A percentile compares a stretch with the other conserved stretches of the same genome.
phyloP scores from a whole-genome alignment of 2,888 invertebrate genomes.

The Flexamia atlantica region DNA sequence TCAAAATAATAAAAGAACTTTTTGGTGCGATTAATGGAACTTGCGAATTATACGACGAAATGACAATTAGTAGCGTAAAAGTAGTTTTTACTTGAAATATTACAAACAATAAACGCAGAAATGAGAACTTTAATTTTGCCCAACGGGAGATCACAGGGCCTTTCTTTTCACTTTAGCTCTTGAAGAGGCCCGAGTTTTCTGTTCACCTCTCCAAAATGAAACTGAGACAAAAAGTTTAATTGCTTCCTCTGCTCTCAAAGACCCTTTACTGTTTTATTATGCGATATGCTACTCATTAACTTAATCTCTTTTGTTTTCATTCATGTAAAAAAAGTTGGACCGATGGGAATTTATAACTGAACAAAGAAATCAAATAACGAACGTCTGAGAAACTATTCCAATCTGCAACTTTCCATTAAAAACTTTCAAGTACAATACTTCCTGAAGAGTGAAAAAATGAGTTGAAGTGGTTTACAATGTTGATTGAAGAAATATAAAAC shows the following conservation, averaged over 20 bases:
- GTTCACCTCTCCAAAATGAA: slow-evolving; percentile 29
- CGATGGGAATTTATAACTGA: not conserved
- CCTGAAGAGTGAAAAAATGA: no score
- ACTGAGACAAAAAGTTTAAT: slow-evolving; percentile 42
- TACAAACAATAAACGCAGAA: slow-evolving; percentile 12
- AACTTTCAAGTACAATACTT: not conserved
- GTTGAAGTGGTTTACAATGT: no score
- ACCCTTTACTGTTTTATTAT: slow-evolving; percentile 43
- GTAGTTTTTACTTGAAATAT: no score
- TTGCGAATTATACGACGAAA: no score
- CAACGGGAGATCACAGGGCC: not conserved
- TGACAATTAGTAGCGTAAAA: no score
- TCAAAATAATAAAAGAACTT: no score
- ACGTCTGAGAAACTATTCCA: not conserved
- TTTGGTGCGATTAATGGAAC: no score
- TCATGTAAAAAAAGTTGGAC: not conserved
- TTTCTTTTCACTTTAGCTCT: slow-evolving; percentile 32
- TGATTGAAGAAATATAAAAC: no score
- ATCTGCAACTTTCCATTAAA: not conserved
- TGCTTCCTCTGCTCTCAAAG: slow-evolving; percentile 19
- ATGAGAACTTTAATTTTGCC: slow-evolving; percentile 28
- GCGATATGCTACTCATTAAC: slow-evolving; percentile 40
- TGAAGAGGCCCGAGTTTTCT: slow-evolving; percentile 29
- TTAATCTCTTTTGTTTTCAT: slow-evolving; percentile 34
- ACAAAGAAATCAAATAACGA: slow-evolving; percentile 1